These are phyloP conservation scores for Pocillopora verrucosa DNA, from an alignment of 64 coral and sea anemone species.

Conservation along the genomic window DNA sequence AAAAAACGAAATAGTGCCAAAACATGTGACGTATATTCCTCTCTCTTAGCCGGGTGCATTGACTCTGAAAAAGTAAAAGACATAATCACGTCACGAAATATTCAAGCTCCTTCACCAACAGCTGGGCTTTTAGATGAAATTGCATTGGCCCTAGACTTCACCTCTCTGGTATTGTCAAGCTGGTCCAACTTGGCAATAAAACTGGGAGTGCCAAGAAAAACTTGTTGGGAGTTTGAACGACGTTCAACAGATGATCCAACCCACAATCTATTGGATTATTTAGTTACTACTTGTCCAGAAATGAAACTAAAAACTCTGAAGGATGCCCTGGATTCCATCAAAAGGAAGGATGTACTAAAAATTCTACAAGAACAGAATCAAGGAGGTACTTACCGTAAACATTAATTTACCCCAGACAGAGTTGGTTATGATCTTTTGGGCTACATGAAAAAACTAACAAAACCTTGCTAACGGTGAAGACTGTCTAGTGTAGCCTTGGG, in stretches of 20 bases:
- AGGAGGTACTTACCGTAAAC: neutral
- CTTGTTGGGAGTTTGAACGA: neutral
- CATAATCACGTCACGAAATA: neutral
- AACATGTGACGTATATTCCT: neutral
- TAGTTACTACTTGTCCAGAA: neutral
- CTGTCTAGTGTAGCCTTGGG: no score
- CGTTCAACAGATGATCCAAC: neutral
- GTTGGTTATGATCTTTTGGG: neutral
- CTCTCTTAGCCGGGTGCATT: neutral
- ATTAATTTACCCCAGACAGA: no score
- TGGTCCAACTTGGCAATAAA: neutral
- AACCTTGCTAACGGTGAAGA: no score
- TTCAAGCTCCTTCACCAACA: neutral
- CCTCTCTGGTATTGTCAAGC: neutral
- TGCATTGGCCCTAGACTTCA: neutral
- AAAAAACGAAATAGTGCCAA: no score
- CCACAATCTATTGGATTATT: neutral
- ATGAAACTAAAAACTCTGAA: neutral
- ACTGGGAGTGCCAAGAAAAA: neutral
- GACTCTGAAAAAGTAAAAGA: neutral
- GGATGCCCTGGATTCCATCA: neutral
- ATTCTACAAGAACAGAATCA: neutral
- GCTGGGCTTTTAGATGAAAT: constrained; percentile 12
- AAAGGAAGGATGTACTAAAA: neutral
- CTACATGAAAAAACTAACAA: no score